Percentiles rank a stretch among this genome's conserved stretches.
phyloP scores from a whole-genome alignment of 1,140 invertebrate species.

The Anastrepha ludens region DNA sequence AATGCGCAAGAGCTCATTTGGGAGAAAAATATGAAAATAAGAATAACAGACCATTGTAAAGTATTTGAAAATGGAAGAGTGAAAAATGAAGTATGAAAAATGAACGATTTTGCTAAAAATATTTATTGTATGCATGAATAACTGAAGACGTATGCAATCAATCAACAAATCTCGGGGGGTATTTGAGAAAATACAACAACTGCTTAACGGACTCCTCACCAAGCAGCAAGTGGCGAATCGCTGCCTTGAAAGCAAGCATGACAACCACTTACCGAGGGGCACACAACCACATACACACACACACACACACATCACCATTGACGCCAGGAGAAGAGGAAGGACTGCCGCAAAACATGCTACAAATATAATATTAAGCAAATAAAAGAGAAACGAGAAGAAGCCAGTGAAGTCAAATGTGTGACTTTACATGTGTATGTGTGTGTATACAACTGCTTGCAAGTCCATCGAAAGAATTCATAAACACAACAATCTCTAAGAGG shows the following conservation, averaged over 20 bases:
- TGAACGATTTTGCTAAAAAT: too few relatives aligned
- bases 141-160: not conserved
- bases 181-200: not conserved
- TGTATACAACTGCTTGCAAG: not conserved
- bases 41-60: too few relatives aligned
- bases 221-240: not conserved
- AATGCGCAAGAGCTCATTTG: too few relatives aligned
- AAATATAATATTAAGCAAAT: not conserved
- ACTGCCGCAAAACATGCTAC: not conserved
- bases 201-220: not conserved
- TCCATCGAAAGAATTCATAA: conserved; percentile 1
- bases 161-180: not conserved
- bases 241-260: not conserved
- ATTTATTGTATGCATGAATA: too few relatives aligned
- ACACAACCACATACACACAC: too few relatives aligned
- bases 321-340: not conserved
- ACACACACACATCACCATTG: not conserved
- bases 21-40: too few relatives aligned
- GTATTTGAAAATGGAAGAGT: too few relatives aligned
- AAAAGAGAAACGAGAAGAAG: not conserved
- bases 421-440: not conserved
- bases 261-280: not conserved
- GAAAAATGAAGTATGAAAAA: too few relatives aligned
- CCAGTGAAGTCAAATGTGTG: too few relatives aligned
- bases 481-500: not conserved